Evolutionary conservation across 2,113 vertebrate species (phyloP).

Genomic region (Scopus umbretta): DNA sequence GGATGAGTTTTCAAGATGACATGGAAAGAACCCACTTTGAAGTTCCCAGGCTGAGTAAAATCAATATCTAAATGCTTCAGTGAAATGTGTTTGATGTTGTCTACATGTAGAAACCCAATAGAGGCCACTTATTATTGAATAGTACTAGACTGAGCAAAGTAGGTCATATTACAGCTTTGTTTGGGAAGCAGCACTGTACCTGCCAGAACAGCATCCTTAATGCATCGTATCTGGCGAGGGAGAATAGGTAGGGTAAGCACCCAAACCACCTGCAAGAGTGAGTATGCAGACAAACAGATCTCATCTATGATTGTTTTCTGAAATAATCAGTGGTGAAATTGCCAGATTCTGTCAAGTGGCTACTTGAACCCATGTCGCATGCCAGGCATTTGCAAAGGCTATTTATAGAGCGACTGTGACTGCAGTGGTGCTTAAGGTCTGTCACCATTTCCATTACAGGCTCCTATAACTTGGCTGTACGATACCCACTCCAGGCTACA

Average conservation of each 20-base stretch:
- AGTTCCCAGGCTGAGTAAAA: slow-evolving; percentile 45
- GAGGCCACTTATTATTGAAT: slow-evolving; percentile 35
- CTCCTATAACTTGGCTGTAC: not conserved
- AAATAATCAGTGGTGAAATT: slow-evolving; percentile 11
- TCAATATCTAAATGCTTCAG: slow-evolving; percentile 35
- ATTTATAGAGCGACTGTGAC: slow-evolving; percentile 23
- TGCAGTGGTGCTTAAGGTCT: not conserved
- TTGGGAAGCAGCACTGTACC: not conserved
- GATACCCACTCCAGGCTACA: not conserved
- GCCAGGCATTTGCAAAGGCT: slow-evolving; percentile 19
- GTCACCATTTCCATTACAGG: slow-evolving; percentile 34
- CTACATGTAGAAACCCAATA: slow-evolving; percentile 41
- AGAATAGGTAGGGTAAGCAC: not conserved
- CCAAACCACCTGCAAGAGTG: not conserved
- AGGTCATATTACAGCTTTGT: slow-evolving; percentile 42
- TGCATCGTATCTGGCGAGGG: not conserved
- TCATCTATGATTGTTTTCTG: not conserved
- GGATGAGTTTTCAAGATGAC: not conserved
- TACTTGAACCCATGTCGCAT: slow-evolving; percentile 4
- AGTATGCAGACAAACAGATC: not conserved
- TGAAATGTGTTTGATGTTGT: slow-evolving; percentile 53
- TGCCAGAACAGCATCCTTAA: slow-evolving; percentile 18
- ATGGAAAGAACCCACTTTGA: not conserved
- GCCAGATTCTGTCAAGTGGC: slow-evolving; percentile 20
- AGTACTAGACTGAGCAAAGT: slow-evolving; percentile 39